Base-by-base conservation (phyloP, 2,797 vertebrate species). In the Picus viridis region DNA sequence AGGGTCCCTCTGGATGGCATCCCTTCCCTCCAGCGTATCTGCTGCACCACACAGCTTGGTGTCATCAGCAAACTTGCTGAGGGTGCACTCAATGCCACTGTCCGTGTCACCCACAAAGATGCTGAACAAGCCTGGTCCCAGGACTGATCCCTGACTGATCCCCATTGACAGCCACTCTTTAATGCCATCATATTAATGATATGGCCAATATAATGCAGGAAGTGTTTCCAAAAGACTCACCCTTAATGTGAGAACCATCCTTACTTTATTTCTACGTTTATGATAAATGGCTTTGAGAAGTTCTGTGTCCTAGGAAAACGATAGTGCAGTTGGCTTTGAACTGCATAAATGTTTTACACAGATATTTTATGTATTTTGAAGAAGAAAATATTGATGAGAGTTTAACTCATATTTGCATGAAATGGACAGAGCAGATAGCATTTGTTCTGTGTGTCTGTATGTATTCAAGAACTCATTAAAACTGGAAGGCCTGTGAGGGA, bases 391-490 rank as follows among this genome's bases (percentile, higher is more conserved):
- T 36, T 41, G 45, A 13, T 68, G 65, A 47, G 16, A 12, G 2
- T 77, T 91, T 85, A 36, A 26, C 24, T 84, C 59, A n/a, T 45
- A 54, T 45, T 73, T 89, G 20, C 34, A 65, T 84, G 56, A 57
- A 91, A 93, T 59, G 20, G 14, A 49, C 73, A 75, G 29, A 68
- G 12, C 9, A 65, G 47, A 83, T 57, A 63, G 27, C 3, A 5
- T 87, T 91, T 15, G 2, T 62, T 83, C 26, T 32, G 10, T 69
- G 18, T n/a, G 41, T 23, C 41, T 65, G 16, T 54, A 16, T 88
- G 29, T 83, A 90, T 85, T 70, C 57, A 86, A 78, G 70, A 87
- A 82, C 85, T 94, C 82, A 70, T 89, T 90, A 93, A 83, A 94
- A 91, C 39, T 73, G 73, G 64, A 83, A 92, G 87, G 73, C 14